phyloP scores from a whole-genome alignment of 2,888 invertebrate species.

The Corbicula japonica region DNA sequence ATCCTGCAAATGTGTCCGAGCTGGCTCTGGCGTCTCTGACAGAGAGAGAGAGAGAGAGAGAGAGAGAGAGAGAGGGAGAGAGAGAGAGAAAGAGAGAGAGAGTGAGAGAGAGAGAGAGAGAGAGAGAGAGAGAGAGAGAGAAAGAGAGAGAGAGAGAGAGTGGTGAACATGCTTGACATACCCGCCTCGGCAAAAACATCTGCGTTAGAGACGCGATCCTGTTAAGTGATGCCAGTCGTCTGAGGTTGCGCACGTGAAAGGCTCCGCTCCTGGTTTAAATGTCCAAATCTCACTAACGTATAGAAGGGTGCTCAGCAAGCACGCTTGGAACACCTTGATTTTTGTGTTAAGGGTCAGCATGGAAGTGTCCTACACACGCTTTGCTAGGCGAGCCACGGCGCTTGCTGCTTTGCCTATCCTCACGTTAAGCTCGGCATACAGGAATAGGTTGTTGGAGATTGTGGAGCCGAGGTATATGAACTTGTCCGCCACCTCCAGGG shows the following conservation, averaged over 20 bases:
- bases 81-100: too few relatives aligned
- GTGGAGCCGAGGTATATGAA: slow-evolving; percentile 34
- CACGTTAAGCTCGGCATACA: slow-evolving; percentile 25
- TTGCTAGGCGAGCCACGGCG: neutral
- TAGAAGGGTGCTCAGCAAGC: too few relatives aligned
- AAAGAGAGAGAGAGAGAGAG: too few relatives aligned
- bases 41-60: too few relatives aligned
- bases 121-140: too few relatives aligned
- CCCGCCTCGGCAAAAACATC: slow-evolving; percentile 3
- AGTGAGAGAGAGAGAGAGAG: too few relatives aligned
- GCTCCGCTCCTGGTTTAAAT: neutral
- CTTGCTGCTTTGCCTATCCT: slow-evolving; percentile 33
- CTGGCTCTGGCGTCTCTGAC: neutral
- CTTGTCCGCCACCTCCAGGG: slow-evolving; percentile 25
- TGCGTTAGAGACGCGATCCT: slow-evolving; percentile 7
- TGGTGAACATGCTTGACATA: neutral
- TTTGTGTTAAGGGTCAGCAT: slow-evolving; percentile 13
- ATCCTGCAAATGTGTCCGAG: too few relatives aligned
- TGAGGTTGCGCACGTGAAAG: slow-evolving; percentile 17
- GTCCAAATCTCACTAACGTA: slow-evolving; percentile 38
- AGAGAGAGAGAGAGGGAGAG: too few relatives aligned
- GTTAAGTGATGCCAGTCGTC: neutral
- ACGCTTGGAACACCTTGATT: slow-evolving; percentile 4
- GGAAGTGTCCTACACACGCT: slow-evolving; percentile 16
- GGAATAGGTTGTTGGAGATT: slow-evolving; percentile 4